A percentile compares a stretch with the other conserved stretches of the same genome.
These are phyloP conservation scores for Salmo trutta DNA, from an alignment of 2,797 vertebrate species.

Conservation along the genomic window DNA sequence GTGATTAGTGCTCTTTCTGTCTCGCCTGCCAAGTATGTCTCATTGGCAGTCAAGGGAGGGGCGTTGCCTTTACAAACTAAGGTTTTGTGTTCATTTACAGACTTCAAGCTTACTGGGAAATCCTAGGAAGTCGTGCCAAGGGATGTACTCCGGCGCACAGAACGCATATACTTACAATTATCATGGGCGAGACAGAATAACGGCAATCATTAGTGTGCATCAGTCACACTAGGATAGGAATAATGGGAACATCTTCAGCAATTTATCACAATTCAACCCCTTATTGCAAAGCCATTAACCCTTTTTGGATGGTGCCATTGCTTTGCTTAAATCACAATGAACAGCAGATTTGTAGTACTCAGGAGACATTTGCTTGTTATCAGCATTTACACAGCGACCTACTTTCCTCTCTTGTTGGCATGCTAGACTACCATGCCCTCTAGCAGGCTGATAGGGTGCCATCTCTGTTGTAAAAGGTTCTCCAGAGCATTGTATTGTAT, in stretches of 20 bases:
- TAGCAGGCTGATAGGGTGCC: not conserved
- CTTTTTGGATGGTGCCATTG: not conserved
- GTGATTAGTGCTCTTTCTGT: too few species aligned
- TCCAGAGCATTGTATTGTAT: too few species aligned
- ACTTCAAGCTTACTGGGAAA: too few species aligned
- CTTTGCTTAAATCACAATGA: not conserved
- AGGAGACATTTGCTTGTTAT: not conserved
- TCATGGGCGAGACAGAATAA: too few species aligned
- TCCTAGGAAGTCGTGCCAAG: too few species aligned
- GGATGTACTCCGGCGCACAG: too few species aligned
- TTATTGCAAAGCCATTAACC: not conserved
- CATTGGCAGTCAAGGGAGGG: too few species aligned
- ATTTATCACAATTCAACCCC: not conserved
- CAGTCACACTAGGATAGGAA: not conserved
- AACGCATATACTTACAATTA: too few species aligned
- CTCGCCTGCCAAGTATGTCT: too few species aligned
- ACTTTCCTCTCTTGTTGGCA: conserved; percentile 40
- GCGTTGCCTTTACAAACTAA: too few species aligned
- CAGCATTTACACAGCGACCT: not conserved
- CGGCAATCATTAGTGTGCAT: not conserved
- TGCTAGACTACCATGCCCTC: conserved; percentile 31
- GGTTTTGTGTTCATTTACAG: too few species aligned
- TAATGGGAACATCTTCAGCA: not conserved
- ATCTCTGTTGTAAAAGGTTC: not conserved
- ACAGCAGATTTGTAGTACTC: not conserved